Conservation (phyloP, 2,797 vertebrate genomes). For the Catharus ustulatus region DNA sequence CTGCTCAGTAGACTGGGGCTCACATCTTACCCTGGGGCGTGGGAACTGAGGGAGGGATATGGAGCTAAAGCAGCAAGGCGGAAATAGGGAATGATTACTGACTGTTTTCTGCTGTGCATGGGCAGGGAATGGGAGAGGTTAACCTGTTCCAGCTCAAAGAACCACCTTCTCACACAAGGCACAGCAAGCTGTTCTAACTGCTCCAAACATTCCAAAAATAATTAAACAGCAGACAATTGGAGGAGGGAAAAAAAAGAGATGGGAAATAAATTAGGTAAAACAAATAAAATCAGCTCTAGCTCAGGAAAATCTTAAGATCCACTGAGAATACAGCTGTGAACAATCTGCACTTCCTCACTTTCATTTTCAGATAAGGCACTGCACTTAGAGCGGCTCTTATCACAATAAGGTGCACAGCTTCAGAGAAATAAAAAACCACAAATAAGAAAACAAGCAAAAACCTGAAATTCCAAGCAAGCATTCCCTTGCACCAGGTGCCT, state of each 20-base stretch:
- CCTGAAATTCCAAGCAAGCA: neutral
- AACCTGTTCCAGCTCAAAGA: neutral
- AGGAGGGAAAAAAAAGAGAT: neutral
- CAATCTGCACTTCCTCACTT: neutral
- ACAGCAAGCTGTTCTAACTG: neutral
- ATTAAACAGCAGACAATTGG: neutral
- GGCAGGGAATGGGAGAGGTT: neutral
- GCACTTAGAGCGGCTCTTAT: neutral
- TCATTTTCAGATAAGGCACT: neutral
- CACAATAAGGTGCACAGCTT: neutral
- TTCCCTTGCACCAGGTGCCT: neutral
- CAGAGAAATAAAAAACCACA: neutral
- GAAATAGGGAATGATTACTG: neutral
- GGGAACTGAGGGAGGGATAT: neutral
- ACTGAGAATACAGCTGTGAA: neutral
- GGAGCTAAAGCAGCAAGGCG: fast-evolving
- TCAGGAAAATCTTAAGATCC: neutral
- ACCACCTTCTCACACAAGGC: neutral
- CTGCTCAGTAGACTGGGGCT: neutral
- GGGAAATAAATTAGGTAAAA: neutral
- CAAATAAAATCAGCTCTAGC: neutral
- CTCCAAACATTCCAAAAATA: neutral
- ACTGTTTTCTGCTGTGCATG: neutral
- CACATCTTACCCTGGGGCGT: neutral
- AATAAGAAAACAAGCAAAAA: neutral